Base-by-base conservation (phyloP, 1,140 invertebrate genomes). In the Habropoda laboriosa region DNA sequence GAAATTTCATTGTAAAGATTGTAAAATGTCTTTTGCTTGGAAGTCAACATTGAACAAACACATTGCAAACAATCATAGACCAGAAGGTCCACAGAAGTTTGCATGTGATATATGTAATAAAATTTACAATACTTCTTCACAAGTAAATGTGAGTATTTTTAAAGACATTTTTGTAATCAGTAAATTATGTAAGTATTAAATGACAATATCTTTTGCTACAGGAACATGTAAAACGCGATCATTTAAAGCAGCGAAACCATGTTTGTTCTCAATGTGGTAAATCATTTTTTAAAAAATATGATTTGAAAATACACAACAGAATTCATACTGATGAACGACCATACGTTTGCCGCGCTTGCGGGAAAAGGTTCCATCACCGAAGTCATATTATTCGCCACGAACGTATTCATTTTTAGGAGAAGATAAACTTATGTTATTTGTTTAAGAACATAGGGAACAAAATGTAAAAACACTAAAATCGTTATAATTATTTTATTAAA, bases 281-380 rank as follows among this genome's bases (percentile, higher is more conserved):
- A 76, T 89, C 89, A 1, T 92, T 92, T 66, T 92, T 92, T 73
- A 92, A 92, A n/a, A 92, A 90, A 38, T 92, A 90, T 32, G 92
- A 92, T 49, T 67, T 93, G 24, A 93, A 93, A 67, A 92, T 90
- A 40, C 93, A 94, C 40, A 86, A 76, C 27, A 87, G 93, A 71
- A 93, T 92, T 6, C 94, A 94, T 79, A 92, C 93, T n/a, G 93
- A 94, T 13, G 94, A 94, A 80, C 90, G 93, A 72, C 94, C 94
- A 0, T 94, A 93, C 81, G 86, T 92, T 21, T 95, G 94, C 83
- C 90, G 86, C 10, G 87, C 89, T 5, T 95, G 94, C 82, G 94
- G 93, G 1, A 94, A 94, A 71, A 87, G 91, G 3, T 95, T 95
- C 88, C 90, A 90, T 72, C 89, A 92, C 80, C 87, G 89, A 40